Percentiles rank a stretch among this genome's conserved stretches.
phyloP scores from a whole-genome alignment of 35 echinoderm and acorn worm species.

The Stichopus chloronotus region DNA sequence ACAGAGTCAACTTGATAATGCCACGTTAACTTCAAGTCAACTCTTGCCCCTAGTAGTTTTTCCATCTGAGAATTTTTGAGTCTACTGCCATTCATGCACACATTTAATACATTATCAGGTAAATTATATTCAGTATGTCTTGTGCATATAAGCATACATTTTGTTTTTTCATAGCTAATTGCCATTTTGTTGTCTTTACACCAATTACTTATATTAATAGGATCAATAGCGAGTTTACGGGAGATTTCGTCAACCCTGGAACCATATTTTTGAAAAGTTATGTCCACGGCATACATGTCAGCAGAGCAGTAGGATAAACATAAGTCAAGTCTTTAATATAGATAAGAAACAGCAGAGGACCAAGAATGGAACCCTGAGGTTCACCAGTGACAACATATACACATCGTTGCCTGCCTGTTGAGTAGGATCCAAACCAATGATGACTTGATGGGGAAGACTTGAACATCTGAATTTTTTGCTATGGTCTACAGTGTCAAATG shows the following conservation, averaged over 20 bases:
- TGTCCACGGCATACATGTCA: background rate
- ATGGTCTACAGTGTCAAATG: too few species aligned
- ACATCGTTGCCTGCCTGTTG: too few species aligned
- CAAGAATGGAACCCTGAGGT: too few species aligned
- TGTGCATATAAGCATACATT: background rate
- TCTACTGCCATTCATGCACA: too few species aligned
- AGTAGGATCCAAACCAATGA: too few species aligned
- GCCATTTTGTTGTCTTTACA: background rate
- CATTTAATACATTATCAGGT: background rate
- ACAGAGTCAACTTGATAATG: background rate
- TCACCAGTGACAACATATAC: too few species aligned
- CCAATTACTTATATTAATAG: background rate
- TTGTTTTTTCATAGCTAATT: background rate
- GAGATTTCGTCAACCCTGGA: too few species aligned
- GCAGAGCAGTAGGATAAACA: background rate
- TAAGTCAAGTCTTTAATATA: background rate
- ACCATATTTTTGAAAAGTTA: background rate
- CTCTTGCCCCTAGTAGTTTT: background rate
- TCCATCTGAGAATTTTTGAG: background rate
- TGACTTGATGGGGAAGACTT: too few species aligned
- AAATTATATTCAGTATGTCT: background rate
- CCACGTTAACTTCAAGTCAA: background rate
- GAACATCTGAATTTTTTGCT: too few species aligned
- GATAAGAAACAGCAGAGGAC: background rate
- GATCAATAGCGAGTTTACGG: background rate